These are phyloP conservation scores for Chaetura pelagica DNA, from an alignment of 2,113 vertebrate genomes.

Conservation along the genomic window DNA sequence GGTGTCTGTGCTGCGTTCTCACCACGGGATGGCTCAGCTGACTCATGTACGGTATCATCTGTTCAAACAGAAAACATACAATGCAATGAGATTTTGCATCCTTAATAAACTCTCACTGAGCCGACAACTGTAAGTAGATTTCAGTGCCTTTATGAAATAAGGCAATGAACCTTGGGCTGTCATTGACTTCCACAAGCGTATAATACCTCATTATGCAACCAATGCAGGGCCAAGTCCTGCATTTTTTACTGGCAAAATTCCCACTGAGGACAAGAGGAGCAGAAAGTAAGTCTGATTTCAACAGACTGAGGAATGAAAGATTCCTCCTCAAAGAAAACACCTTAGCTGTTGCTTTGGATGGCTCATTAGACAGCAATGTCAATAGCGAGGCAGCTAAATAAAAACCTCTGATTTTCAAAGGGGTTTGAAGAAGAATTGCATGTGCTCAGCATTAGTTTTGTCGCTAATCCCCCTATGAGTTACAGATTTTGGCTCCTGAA, in stretches of 20 bases:
- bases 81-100: slow-evolving; percentile 78
- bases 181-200: slow-evolving; percentile 75
- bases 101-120: slow-evolving; percentile 75
- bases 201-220: slow-evolving; percentile 76
- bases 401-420: slow-evolving; percentile 11
- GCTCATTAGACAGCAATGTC: background rate
- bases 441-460: background rate
- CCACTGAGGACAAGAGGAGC: background rate
- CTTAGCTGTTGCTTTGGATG: background rate
- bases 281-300: slow-evolving; percentile 1
- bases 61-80: slow-evolving; percentile 83
- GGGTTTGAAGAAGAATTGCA: background rate
- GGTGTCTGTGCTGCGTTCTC: slow-evolving; percentile 86
- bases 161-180: slow-evolving; percentile 75
- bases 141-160: slow-evolving; percentile 72
- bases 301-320: background rate
- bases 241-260: slow-evolving; percentile 52
- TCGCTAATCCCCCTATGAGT: background rate
- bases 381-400: slow-evolving; percentile 26
- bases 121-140: slow-evolving; percentile 70
- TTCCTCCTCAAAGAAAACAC: background rate
- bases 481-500: background rate
- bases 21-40: slow-evolving; percentile 93
- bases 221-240: slow-evolving; percentile 48
- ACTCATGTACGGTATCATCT: slow-evolving; percentile 97